These are phyloP conservation scores for Xyrichtys novacula DNA, from an alignment of 2,797 vertebrate species.

Conservation along the genomic window DNA sequence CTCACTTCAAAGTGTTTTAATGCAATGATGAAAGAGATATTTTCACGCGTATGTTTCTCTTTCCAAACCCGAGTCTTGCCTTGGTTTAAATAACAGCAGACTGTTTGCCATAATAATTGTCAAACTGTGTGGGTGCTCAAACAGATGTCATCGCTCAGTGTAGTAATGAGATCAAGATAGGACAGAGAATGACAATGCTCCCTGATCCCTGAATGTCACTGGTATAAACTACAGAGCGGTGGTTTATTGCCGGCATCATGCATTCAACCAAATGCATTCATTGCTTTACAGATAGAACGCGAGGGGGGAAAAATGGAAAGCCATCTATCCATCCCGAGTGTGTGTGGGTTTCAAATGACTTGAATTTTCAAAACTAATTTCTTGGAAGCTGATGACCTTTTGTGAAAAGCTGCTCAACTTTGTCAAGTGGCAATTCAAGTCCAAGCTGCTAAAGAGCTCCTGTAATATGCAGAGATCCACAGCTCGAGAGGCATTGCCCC, in stretches of 20 bases:
- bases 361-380: constrained; percentile 83
- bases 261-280: constrained; percentile 75
- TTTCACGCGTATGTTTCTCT: constrained; percentile 16
- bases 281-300: constrained; percentile 70
- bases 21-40: not conserved
- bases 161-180: constrained; percentile 73
- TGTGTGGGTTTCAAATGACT: constrained; percentile 80
- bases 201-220: constrained; percentile 84
- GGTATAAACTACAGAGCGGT: constrained; percentile 70
- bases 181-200: constrained; percentile 80
- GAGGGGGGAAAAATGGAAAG: constrained; percentile 37
- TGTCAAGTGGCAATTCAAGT: constrained; percentile 85
- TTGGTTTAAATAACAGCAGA: constrained; percentile 53
- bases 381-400: constrained; percentile 87
- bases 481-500: constrained; percentile 75
- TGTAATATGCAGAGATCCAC: constrained; percentile 79
- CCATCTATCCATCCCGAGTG: constrained; percentile 68
- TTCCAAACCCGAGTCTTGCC: constrained; percentile 33
- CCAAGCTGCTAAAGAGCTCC: constrained; percentile 76
- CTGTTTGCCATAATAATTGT: constrained; percentile 75
- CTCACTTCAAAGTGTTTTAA: constrained; percentile 18
- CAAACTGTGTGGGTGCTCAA: constrained; percentile 61
- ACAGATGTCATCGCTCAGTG: constrained; percentile 76
- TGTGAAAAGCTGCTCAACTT: constrained; percentile 81
- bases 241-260: constrained; percentile 80